A percentile compares a stretch with the other conserved stretches of the same genome.
Conservation (phyloP, 2,113 vertebrate species). For the Dipodomys merriami region DNA sequence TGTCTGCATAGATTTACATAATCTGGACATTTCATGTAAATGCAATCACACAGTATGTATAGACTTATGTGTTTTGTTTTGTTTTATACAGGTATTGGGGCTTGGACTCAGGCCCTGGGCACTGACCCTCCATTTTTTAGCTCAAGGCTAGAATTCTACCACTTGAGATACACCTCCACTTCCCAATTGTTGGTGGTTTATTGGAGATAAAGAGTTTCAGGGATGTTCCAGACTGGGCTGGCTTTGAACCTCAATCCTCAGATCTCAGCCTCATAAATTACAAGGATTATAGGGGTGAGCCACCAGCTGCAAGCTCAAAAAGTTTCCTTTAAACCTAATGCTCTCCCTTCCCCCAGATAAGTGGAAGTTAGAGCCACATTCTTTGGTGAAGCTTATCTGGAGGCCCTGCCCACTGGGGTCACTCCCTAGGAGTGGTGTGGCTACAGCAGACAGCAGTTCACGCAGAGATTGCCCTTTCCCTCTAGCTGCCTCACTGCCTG, state of each 20-base stretch:
- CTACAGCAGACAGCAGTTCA: not conserved
- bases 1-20: not conserved
- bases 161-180: no score
- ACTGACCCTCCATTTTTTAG: no score
- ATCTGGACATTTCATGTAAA: not conserved
- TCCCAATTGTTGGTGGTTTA: no score
- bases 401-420: not conserved
- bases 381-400: constrained; percentile 43
- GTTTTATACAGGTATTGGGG: no score
- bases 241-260: not conserved
- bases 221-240: no score
- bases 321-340: constrained; percentile 10
- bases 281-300: not conserved
- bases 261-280: not conserved
- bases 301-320: not conserved
- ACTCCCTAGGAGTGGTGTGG: not conserved
- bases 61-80: no score
- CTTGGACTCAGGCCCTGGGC: no score
- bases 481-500: not conserved
- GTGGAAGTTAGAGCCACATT: not conserved
- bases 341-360: no score
- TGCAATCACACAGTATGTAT: not conserved
- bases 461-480: not conserved
- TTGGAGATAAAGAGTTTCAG: no score
- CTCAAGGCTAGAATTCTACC: no score